Evolutionary conservation across 2,888 invertebrate species (phyloP), one percentile per base, ranked within the genome.

Genomic region (Andrena dorsata): DNA sequence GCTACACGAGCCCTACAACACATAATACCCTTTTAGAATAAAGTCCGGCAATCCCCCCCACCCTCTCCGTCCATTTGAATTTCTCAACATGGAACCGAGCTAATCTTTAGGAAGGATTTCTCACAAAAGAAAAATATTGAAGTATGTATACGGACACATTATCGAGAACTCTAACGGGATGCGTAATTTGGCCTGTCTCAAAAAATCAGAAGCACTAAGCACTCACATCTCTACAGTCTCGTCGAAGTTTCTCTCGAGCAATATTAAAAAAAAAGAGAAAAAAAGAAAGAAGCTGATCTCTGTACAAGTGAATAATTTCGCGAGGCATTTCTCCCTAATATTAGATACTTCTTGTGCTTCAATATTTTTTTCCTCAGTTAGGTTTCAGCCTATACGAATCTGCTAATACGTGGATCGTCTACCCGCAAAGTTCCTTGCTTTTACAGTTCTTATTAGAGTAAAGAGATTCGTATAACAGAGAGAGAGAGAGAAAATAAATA

Each of bases 1-100:
- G 88, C 94, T 94, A 94, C 96, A 96, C 83, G 94, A 93, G 88
- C 94, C 93, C 93, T 93, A 93, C 91, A 93, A 94, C 93, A 94
- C 91, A 94, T 90, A 93, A 93, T 87, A 89, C 93, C 92, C 92
- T 91, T 93, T 92, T 93, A 85, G 86, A 85, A 80, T 73, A 76
- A 81, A 70, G 78, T 80, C 82, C 69, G 76, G 76, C 61, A 49
- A 82, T 60, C 83, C 84, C 84, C 41, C 83, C 86, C 80, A 72
- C 86, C 88, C 85, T 76, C 53, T 71, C 74, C 74, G 69, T 80
- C 47, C 32, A 20, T 60, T 61, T 69, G 63, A 64, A 47, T 66
- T 56, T 58, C 53, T 76, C 47, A 61, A 77, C 49, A 80, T 63
- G 13, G 64, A 77, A 58, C 74, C 74, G 65, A 72, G 72, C 75